These are phyloP conservation scores for Pycnomerus fuliginosus DNA, from an alignment of 2,888 invertebrate genomes.

Conservation along the genomic window DNA sequence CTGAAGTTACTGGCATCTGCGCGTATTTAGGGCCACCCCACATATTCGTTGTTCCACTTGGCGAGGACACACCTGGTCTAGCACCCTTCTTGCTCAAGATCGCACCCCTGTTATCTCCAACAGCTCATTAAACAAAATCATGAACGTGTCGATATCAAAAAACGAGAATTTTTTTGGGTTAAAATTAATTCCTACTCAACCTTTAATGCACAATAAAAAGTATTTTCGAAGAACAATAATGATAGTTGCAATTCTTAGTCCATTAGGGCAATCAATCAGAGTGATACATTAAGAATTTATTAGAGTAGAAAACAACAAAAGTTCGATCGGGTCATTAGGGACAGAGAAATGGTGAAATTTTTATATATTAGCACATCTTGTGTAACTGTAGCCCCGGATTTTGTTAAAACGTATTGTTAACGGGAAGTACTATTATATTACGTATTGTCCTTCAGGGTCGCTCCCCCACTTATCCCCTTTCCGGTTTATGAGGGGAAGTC, in stretches of 20 bases:
- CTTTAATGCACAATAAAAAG: background rate
- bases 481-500: no score
- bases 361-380: conserved; percentile 12
- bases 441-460: conserved; percentile 28
- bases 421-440: conserved; percentile 34
- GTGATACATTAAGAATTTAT: conserved; percentile 9
- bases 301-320: conserved; percentile 2
- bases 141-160: background rate
- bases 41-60: conserved; percentile 36
- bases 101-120: conserved; percentile 36
- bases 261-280: conserved; percentile 7
- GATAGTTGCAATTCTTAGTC: background rate
- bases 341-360: conserved; percentile 13
- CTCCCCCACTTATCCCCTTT: conserved; percentile 24
- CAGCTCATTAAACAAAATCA: conserved; percentile 12
- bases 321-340: conserved; percentile 12
- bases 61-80: conserved; percentile 43
- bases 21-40: conserved; percentile 24
- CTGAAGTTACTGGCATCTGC: conserved; percentile 31
- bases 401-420: conserved; percentile 24
- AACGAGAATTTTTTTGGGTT: background rate
- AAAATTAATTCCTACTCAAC: background rate
- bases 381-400: conserved; percentile 6
- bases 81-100: conserved; percentile 36
- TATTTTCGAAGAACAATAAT: conserved; percentile 1